phyloP scores from a whole-genome alignment of 92 coral and sea anemone genomes.

The Plumapathes pennacea region DNA sequence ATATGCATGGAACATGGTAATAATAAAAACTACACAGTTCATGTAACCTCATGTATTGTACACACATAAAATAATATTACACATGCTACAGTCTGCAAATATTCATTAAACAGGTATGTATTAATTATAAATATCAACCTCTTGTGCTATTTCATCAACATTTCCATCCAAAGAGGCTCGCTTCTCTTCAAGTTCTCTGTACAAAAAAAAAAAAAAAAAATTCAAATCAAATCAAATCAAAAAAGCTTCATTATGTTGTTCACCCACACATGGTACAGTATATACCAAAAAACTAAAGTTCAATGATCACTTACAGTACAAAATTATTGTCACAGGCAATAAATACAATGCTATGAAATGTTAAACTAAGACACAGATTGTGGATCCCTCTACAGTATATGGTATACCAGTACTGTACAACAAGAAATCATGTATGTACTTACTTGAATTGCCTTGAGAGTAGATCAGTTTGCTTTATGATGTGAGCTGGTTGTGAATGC shows the following conservation, averaged over 20 bases:
- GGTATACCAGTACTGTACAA: too few relatives aligned
- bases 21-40: background rate
- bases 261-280: background rate
- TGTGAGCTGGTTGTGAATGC: constrained; percentile 96
- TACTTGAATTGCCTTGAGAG: constrained; percentile 93
- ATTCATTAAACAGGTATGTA: too few relatives aligned
- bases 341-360: too few relatives aligned
- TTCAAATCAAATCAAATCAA: background rate
- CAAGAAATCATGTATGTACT: too few relatives aligned
- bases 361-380: too few relatives aligned
- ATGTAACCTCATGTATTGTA: background rate
- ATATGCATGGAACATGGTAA: background rate
- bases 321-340: too few relatives aligned
- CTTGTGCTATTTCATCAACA: constrained; percentile 80
- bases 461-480: constrained; percentile 89
- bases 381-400: too few relatives aligned
- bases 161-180: constrained; percentile 72
- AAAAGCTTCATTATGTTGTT: background rate
- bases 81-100: too few relatives aligned
- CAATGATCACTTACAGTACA: background rate
- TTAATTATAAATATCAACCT: too few relatives aligned
- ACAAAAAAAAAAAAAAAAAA: too few relatives aligned
- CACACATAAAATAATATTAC: background rate
- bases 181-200: constrained; percentile 88
- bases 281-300: background rate